phyloP scores from a whole-genome alignment of 1,140 invertebrate species.

The Phymorhynchus buccinoides region DNA sequence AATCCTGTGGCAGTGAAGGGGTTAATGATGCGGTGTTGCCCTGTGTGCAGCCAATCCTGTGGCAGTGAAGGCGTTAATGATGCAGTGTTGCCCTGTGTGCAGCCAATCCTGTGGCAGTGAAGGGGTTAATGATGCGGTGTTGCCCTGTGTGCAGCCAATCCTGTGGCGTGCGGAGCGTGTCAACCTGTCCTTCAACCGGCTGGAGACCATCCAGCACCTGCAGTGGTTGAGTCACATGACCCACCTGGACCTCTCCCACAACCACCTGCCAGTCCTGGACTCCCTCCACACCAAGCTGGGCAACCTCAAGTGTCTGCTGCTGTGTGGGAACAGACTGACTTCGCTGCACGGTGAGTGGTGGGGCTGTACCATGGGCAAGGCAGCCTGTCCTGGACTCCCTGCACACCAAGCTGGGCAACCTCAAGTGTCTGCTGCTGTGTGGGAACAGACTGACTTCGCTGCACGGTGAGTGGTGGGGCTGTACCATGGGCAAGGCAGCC shows the following conservation, averaged over 20 bases:
- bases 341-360: constrained; percentile 69
- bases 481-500: no score
- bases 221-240: constrained; percentile 84
- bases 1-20: no score
- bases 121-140: no score
- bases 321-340: constrained; percentile 88
- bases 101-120: no score
- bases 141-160: constrained; percentile 76
- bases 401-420: background rate
- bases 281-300: constrained; percentile 89
- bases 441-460: background rate
- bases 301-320: constrained; percentile 86
- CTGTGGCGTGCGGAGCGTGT: constrained; percentile 84
- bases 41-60: no score
- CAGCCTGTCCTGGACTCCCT: no score
- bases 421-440: background rate
- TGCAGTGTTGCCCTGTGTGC: no score
- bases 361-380: no score
- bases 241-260: constrained; percentile 85
- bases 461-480: no score
- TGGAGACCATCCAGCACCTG: constrained; percentile 84
- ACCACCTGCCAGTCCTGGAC: constrained; percentile 79
- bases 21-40: no score
- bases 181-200: constrained; percentile 82
- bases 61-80: constrained; percentile 66